Evolutionary conservation across 2,113 vertebrate genomes (phyloP), one percentile per base, ranked within the genome.

Genomic region (Melanerpes formicivorus): DNA sequence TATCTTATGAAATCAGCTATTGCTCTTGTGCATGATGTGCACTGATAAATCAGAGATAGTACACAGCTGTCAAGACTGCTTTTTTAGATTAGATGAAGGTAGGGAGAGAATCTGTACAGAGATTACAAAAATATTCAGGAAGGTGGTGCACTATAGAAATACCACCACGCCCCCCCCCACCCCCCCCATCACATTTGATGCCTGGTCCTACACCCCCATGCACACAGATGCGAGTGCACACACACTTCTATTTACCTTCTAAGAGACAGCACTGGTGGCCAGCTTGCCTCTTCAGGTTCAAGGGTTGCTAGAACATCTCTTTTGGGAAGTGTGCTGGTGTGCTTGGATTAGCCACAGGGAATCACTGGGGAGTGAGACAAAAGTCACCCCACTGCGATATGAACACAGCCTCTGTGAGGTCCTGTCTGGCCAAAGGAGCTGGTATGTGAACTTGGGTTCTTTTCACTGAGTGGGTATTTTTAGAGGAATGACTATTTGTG

Each of bases 1-100:
- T 87, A 78, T 88, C 84, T 91, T 80, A 67, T 2, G 30, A 96
- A 91, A 94, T 93, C 83, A 73, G 64, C 60, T 77, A 37, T 64
- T 88, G 69, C 30, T 88, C 30, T 74, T 52, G 56, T 87, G 63
- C 34, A 5, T 9, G 4, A 34, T 79, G 72, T 30, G 56, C 14
- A 15, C 84, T 34, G 55, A 90, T 89, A 50, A 87, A 85, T 88
- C 27, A 12, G 59, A 56, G 84, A 74, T 48, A 80, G 56, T 17
- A 9, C 67, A 80, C 89, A 87, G 64, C 72, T 96, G 79, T 82
- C 32, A 58, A 48, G 62, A 56, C 64, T 89, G 32, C 46, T 90
- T 86, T n/a, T 87, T 89, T 26, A 52, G 67, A 50, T 42, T 40
- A 70, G 25, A 18, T 11, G 19, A 74, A 80, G 15, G 25, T 42